Evolutionary conservation across 2,797 vertebrate species (phyloP).

Genomic region (Sebastes paucispinis): DNA sequence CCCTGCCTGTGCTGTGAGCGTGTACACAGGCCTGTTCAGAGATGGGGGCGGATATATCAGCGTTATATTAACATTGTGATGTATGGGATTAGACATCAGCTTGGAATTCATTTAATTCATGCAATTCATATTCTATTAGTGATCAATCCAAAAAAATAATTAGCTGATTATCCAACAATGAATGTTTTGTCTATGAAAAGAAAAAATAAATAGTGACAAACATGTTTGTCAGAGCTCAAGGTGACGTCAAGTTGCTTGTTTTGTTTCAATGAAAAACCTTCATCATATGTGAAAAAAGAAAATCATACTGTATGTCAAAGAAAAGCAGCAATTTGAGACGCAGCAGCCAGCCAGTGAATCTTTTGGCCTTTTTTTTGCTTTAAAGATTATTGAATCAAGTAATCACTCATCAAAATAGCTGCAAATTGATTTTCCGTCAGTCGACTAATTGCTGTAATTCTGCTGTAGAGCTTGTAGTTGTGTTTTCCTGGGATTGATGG

Average conservation of each 20-base stretch:
- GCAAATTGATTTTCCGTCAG: neutral
- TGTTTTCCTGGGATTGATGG: neutral
- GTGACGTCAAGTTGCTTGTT: neutral
- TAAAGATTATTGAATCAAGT: neutral
- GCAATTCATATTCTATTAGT: neutral
- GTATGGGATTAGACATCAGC: slow-evolving; percentile 21
- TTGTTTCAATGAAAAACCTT: neutral
- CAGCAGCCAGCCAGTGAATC: neutral
- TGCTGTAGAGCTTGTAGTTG: neutral
- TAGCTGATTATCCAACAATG: neutral
- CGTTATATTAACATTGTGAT: slow-evolving; percentile 25
- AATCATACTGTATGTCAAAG: neutral
- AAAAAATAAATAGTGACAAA: neutral
- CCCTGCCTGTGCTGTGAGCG: slow-evolving; percentile 15
- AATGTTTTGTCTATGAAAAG: neutral
- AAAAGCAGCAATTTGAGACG: neutral
- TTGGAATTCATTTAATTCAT: slow-evolving; percentile 1
- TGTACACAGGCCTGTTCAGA: slow-evolving; percentile 36
- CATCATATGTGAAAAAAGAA: neutral
- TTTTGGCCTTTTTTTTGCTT: neutral
- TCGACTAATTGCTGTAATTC: neutral
- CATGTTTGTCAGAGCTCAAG: neutral
- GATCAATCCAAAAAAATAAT: neutral
- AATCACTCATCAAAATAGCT: neutral
- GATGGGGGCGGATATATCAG: slow-evolving; percentile 20